phyloP scores from a whole-genome alignment of 2,888 invertebrate genomes.

The Merodon equestris region DNA sequence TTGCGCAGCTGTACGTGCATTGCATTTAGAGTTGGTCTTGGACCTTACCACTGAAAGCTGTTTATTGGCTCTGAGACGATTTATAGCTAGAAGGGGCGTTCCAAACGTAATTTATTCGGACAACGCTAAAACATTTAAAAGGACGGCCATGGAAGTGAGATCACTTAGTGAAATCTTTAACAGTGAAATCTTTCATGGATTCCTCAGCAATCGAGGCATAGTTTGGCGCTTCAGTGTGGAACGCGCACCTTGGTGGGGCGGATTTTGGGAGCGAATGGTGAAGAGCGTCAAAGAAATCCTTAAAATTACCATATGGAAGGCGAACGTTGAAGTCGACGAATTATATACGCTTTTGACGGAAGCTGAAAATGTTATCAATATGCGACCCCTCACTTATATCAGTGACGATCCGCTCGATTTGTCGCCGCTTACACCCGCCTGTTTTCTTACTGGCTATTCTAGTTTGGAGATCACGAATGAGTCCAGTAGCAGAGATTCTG shows the following conservation, averaged over 20 bases:
- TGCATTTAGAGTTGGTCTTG: slow-evolving; percentile 41
- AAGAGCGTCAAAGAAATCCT: too few relatives aligned
- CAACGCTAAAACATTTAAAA: slow-evolving; percentile 17
- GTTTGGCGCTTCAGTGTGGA: slow-evolving; percentile 24
- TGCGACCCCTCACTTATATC: slow-evolving; percentile 18
- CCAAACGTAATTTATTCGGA: slow-evolving; percentile 24
- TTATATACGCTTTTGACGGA: slow-evolving; percentile 18
- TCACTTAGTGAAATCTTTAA: neutral
- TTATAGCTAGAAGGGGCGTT: slow-evolving; percentile 19
- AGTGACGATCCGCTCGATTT: slow-evolving; percentile 23
- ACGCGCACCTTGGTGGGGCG: too few relatives aligned
- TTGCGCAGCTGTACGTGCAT: slow-evolving; percentile 30
- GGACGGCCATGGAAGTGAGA: slow-evolving; percentile 12
- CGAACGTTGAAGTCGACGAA: too few relatives aligned
- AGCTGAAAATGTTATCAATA: slow-evolving; percentile 15
- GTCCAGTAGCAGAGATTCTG: too few relatives aligned
- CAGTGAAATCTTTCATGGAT: too few relatives aligned
- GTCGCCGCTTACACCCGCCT: slow-evolving; percentile 18
- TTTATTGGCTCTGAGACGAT: slow-evolving; percentile 14
- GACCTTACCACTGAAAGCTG: slow-evolving; percentile 8
- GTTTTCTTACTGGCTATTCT: slow-evolving; percentile 7
- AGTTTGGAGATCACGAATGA: neutral
- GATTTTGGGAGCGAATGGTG: too few relatives aligned
- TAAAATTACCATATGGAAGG: too few relatives aligned
- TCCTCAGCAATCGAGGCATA: slow-evolving; percentile 11